A percentile compares a stretch with the other conserved stretches of the same genome.
Conservation (phyloP, 2,888 invertebrate genomes). For the Tetragonisca angustula region DNA sequence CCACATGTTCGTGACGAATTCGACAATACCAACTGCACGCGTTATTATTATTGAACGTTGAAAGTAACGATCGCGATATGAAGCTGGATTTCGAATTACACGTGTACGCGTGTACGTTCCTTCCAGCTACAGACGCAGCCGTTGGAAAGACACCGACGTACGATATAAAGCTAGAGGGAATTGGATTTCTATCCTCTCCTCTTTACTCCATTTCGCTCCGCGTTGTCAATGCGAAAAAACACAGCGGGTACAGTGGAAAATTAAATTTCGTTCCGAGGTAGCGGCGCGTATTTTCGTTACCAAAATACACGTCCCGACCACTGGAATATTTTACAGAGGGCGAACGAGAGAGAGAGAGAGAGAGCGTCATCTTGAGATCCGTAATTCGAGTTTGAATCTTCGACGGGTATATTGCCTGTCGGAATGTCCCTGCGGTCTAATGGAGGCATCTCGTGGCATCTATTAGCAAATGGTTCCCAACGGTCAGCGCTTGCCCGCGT, state of each 20-base stretch:
- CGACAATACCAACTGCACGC: background rate
- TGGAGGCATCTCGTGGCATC: constrained; percentile 80
- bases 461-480: constrained; percentile 82
- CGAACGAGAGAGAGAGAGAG: background rate
- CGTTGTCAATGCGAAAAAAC: no score
- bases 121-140: background rate
- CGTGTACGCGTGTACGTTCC: background rate
- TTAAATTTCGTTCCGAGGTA: no score
- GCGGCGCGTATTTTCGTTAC: no score
- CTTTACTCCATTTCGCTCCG: no score
- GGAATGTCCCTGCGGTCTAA: constrained; percentile 81
- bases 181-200: no score
- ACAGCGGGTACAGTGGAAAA: no score
- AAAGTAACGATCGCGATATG: background rate
- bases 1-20: background rate
- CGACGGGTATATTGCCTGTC: constrained; percentile 76
- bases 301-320: no score
- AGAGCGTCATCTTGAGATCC: constrained; percentile 59
- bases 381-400: constrained; percentile 78
- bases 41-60: background rate
- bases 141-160: background rate
- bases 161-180: no score
- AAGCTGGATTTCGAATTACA: background rate
- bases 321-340: no score
- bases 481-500: constrained; percentile 78